phyloP scores from a whole-genome alignment of 2,888 invertebrate species.

The Zeuzera pyrina region DNA sequence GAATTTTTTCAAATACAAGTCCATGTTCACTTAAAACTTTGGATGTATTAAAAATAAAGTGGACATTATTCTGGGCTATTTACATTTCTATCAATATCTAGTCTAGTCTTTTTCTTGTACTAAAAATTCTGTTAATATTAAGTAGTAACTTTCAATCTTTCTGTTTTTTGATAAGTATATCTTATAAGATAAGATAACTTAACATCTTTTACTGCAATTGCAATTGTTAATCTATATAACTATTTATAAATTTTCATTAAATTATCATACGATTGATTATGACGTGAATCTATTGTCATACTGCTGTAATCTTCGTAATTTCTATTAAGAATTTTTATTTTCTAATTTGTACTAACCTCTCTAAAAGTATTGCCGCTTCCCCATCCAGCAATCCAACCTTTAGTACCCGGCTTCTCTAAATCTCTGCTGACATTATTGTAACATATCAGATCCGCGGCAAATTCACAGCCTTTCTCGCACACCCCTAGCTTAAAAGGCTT shows the following conservation, averaged over 20 bases:
- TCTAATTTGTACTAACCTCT: constrained; percentile 32
- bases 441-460: constrained; percentile 35
- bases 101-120: too few species aligned
- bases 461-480: constrained; percentile 48
- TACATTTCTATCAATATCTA: too few species aligned
- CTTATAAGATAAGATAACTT: too few species aligned
- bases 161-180: too few species aligned
- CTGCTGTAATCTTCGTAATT: neutral
- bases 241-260: neutral
- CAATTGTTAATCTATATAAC: too few species aligned
- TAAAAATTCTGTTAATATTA: too few species aligned
- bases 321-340: neutral
- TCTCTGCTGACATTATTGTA: constrained; percentile 59
- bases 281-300: neutral
- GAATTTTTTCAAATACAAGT: too few species aligned
- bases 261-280: neutral
- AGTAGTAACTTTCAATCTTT: too few species aligned
- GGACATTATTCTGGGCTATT: too few species aligned
- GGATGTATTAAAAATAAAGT: too few species aligned
- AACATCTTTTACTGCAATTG: too few species aligned
- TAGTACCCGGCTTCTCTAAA: constrained; percentile 55
- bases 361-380: constrained; percentile 61
- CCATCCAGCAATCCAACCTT: constrained; percentile 59
- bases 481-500: constrained; percentile 54
- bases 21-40: too few species aligned